These are phyloP conservation scores for Potamarius usumacintae DNA, from an alignment of 2,113 vertebrate species.

Conservation along the genomic window DNA sequence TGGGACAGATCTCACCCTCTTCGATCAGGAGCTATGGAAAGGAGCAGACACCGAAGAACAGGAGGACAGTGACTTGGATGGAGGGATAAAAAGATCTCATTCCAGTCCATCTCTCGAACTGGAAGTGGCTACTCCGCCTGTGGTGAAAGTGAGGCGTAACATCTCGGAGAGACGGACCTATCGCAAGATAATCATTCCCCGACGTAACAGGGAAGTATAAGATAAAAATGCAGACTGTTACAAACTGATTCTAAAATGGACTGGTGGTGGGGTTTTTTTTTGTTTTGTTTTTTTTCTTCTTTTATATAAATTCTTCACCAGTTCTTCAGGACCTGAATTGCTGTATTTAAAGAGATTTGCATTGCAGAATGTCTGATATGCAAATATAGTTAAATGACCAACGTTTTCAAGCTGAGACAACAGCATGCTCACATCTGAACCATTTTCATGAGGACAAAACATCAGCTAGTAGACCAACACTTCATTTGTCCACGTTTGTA, in stretches of 20 bases:
- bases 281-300: not conserved
- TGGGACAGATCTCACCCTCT: slow-evolving; percentile 61
- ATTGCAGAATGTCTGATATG: not conserved
- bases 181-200: slow-evolving; percentile 79
- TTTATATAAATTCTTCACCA: not conserved
- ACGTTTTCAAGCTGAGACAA: not conserved
- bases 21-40: slow-evolving; percentile 70
- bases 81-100: slow-evolving; percentile 79
- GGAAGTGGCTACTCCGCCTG: slow-evolving; percentile 64
- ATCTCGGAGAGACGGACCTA: slow-evolving; percentile 89
- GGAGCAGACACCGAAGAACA: slow-evolving; percentile 35
- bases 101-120: slow-evolving; percentile 86
- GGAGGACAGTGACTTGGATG: slow-evolving; percentile 49
- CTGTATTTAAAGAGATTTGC: not conserved
- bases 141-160: slow-evolving; percentile 83
- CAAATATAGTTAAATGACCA: not conserved
- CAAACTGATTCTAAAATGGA: not conserved
- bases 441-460: not conserved
- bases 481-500: not conserved
- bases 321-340: not conserved
- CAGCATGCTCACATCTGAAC: not conserved
- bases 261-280: too few relatives aligned
- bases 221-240: not conserved
- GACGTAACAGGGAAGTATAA: slow-evolving; percentile 78
- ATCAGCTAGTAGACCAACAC: not conserved